A percentile compares a stretch with the other conserved stretches of the same genome.
Conservation (phyloP, 2,888 invertebrate genomes). For the Coleophora flavipennella region DNA sequence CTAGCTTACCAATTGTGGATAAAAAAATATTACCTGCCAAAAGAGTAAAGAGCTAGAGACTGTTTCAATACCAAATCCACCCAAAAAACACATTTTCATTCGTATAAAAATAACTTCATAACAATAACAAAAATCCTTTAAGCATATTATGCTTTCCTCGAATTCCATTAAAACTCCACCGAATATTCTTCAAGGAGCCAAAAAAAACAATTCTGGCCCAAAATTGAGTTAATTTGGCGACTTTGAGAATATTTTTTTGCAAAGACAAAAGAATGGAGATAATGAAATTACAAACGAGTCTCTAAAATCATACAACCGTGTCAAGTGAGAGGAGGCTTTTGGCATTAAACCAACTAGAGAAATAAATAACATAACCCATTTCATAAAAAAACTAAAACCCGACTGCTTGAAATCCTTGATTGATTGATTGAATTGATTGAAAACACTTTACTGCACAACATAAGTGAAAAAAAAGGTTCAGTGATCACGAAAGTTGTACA, state of each 20-base stretch:
- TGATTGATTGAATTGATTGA: no score
- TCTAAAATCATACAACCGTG: not conserved
- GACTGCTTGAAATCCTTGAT: no score
- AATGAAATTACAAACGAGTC: slow-evolving; percentile 32
- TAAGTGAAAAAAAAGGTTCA: no score
- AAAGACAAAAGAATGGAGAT: slow-evolving; percentile 32
- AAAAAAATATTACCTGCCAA: no score
- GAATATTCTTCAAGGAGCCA: slow-evolving; percentile 19
- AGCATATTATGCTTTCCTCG: slow-evolving; percentile 25
- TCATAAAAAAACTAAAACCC: no score
- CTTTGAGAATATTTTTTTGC: slow-evolving; percentile 33
- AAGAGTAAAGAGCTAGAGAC: no score
- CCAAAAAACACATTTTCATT: slow-evolving; percentile 2
- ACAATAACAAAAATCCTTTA: slow-evolving; percentile 11
- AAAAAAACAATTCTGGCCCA: slow-evolving; percentile 36
- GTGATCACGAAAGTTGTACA: no score
- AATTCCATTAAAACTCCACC: slow-evolving; percentile 41
- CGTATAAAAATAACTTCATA: slow-evolving; percentile 10
- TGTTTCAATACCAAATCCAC: not conserved
- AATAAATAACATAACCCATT: no score
- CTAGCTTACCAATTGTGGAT: no score
- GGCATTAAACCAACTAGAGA: not conserved
- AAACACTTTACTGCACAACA: no score
- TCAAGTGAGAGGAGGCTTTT: not conserved
- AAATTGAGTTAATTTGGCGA: slow-evolving; percentile 50